phyloP scores from a whole-genome alignment of 1,140 invertebrate species.

The Semibalanus balanoides region DNA sequence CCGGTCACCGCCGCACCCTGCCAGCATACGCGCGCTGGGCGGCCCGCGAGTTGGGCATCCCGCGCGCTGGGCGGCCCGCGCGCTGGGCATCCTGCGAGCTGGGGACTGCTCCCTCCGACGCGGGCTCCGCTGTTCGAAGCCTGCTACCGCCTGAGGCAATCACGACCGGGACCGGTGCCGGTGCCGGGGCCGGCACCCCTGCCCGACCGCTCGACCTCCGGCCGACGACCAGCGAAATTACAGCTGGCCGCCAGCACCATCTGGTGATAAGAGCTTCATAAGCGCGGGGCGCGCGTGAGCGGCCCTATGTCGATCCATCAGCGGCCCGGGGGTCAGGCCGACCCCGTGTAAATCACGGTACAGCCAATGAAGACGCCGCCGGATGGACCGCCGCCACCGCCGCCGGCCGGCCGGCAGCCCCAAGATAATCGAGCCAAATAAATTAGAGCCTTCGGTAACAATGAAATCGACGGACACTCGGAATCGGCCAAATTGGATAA shows the following conservation, averaged over 20 bases:
- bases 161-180: neutral
- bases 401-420: too few relatives aligned
- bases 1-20: too few relatives aligned
- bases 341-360: neutral
- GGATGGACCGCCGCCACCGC: neutral
- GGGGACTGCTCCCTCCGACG: too few relatives aligned
- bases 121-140: too few relatives aligned
- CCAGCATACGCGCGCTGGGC: too few relatives aligned
- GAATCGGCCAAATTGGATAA: neutral
- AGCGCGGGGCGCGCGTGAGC: neutral
- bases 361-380: neutral
- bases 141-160: neutral
- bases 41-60: too few relatives aligned
- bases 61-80: too few relatives aligned
- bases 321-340: neutral
- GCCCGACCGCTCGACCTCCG: neutral
- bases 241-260: too few relatives aligned
- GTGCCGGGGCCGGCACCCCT: too few relatives aligned
- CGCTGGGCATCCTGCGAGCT: too few relatives aligned
- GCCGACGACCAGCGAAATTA: neutral
- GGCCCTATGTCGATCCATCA: neutral
- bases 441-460: neutral
- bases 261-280: neutral
- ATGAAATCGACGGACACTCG: constrained; percentile 1
- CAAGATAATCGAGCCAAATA: neutral